Conservation (phyloP, 2,113 vertebrate genomes). For the Pterocles gutturalis region DNA sequence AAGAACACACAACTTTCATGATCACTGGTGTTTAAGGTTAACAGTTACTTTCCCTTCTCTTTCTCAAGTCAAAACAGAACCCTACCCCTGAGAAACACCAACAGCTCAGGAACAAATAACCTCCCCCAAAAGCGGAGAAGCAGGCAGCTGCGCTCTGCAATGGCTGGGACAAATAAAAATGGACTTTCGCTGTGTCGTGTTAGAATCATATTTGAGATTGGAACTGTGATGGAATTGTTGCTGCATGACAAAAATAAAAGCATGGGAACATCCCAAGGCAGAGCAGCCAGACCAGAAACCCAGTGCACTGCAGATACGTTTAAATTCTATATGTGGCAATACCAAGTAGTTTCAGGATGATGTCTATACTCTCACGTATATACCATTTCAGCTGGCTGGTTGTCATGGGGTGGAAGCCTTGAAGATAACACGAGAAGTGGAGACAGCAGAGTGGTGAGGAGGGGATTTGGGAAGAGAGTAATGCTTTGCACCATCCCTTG, state of each 20-base stretch:
- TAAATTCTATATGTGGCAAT: background rate
- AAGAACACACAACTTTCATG: background rate
- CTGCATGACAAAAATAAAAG: background rate
- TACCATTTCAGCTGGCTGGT: background rate
- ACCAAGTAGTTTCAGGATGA: background rate
- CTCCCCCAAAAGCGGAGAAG: background rate
- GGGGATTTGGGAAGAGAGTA: background rate
- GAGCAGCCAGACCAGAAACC: background rate
- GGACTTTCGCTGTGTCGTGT: background rate
- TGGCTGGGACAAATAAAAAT: background rate
- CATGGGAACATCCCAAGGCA: background rate
- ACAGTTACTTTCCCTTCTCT: background rate
- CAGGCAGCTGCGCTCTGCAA: background rate
- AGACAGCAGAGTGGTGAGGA: background rate
- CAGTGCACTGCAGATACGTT: background rate
- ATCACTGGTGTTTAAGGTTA: background rate
- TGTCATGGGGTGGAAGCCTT: background rate
- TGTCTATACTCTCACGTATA: rapidly evolving
- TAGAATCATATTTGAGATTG: background rate
- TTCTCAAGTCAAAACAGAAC: background rate
- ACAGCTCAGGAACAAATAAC: background rate
- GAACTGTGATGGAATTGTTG: background rate
- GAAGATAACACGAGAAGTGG: background rate
- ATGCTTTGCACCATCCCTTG: background rate
- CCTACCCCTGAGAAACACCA: background rate